A percentile compares a stretch with the other conserved stretches of the same genome.
phyloP scores from a whole-genome alignment of 1,140 invertebrate species.

The Ganaspis sp. region DNA sequence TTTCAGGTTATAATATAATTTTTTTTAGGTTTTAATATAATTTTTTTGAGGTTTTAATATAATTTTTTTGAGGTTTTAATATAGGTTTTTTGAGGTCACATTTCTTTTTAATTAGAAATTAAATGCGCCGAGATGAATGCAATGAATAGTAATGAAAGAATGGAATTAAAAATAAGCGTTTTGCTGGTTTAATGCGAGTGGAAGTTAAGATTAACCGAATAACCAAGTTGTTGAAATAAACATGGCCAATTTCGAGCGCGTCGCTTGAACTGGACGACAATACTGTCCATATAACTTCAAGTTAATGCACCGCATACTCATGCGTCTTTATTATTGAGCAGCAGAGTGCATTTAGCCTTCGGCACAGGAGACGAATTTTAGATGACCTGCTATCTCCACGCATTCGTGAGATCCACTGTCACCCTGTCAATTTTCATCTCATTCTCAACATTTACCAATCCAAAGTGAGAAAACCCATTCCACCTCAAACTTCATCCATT shows the following conservation, averaged over 20 bases:
- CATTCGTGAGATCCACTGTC: background rate
- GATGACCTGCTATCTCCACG: background rate
- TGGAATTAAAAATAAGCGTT: too few relatives aligned
- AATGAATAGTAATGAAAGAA: too few relatives aligned
- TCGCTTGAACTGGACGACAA: constrained; percentile 8
- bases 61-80: too few relatives aligned
- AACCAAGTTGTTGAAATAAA: constrained; percentile 22
- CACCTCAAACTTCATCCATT: too few relatives aligned
- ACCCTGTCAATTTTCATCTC: constrained; percentile 6
- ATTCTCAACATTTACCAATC: background rate
- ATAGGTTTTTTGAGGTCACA: too few relatives aligned
- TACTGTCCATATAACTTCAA: constrained; percentile 23
- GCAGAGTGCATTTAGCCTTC: constrained; percentile 14
- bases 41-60: too few relatives aligned
- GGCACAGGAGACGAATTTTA: constrained; percentile 33
- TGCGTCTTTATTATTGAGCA: constrained; percentile 30
- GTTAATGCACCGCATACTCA: constrained; percentile 26
- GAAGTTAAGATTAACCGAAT: constrained; percentile 18
- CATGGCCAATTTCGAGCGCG: constrained; percentile 23
- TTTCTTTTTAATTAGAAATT: too few relatives aligned
- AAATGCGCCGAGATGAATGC: too few relatives aligned
- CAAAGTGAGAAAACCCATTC: too few relatives aligned
- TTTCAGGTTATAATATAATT: too few relatives aligned
- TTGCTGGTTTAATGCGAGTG: background rate
- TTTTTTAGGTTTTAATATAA: too few relatives aligned